A percentile compares a stretch with the other conserved stretches of the same genome.
phyloP scores from a whole-genome alignment of 2,797 vertebrate genomes.

The Neosilurus hyrtlii region DNA sequence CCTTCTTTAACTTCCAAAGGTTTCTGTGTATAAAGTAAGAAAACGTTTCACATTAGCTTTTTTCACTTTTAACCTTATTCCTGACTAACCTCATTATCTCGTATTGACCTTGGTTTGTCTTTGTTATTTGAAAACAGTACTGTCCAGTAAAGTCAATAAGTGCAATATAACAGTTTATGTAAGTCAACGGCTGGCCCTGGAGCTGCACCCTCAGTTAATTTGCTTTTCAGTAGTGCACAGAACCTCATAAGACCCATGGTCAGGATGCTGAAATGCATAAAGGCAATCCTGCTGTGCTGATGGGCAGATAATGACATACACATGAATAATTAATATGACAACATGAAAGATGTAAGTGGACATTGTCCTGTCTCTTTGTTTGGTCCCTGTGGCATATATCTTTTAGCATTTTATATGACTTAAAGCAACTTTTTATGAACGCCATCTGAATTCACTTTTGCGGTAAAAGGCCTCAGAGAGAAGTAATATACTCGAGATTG shows the following conservation, averaged over 20 bases:
- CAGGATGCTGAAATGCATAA: neutral
- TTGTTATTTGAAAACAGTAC: constrained; percentile 8
- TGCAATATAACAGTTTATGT: neutral
- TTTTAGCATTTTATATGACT: constrained; percentile 18
- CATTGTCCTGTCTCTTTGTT: neutral
- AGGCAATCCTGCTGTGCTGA: neutral
- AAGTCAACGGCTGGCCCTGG: constrained; percentile 14
- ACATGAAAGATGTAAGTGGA: constrained; percentile 1
- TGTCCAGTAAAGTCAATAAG: constrained; percentile 2
- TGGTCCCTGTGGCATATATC: constrained; percentile 26
- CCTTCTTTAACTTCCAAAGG: neutral
- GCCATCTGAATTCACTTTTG: constrained; percentile 36
- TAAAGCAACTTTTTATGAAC: constrained; percentile 3
- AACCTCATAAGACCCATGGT: neutral
- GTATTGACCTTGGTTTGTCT: constrained; percentile 1
- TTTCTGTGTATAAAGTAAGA: neutral
- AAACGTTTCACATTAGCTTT: neutral
- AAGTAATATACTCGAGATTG: constrained; percentile 12
- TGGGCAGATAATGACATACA: constrained; percentile 16
- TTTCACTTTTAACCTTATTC: neutral
- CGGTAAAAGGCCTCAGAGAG: constrained; percentile 23
- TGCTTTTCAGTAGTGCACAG: constrained; percentile 15
- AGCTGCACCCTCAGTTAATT: neutral
- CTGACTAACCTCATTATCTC: neutral
- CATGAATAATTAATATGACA: constrained; percentile 15